A percentile compares a stretch with the other conserved stretches of the same genome.
Conservation (phyloP, 2,888 invertebrate genomes). For the Masnerella sp. region DNA sequence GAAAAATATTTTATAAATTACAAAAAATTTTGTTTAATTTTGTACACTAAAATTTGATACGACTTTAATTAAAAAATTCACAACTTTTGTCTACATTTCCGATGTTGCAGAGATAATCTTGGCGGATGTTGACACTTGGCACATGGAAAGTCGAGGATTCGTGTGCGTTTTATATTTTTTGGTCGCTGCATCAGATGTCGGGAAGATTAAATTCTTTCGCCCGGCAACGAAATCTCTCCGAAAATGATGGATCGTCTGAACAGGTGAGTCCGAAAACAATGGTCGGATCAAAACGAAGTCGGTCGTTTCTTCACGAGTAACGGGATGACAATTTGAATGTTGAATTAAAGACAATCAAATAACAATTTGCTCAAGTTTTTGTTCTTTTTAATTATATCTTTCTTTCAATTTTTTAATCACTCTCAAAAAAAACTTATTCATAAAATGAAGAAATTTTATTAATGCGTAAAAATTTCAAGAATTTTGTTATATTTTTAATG, state of each 20-base stretch:
- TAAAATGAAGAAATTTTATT: too few relatives aligned
- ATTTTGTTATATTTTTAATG: too few relatives aligned
- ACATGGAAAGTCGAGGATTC: slow-evolving; percentile 54
- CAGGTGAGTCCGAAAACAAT: slow-evolving; percentile 55
- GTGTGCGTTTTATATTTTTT: slow-evolving; percentile 32
- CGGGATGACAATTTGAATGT: slow-evolving; percentile 24
- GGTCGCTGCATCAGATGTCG: slow-evolving; percentile 53
- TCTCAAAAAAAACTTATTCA: too few relatives aligned
- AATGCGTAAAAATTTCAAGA: too few relatives aligned
- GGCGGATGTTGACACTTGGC: slow-evolving; percentile 56
- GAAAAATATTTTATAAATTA: too few relatives aligned
- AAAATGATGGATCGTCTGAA: slow-evolving; percentile 60
- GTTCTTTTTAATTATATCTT: too few relatives aligned
- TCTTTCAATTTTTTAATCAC: too few relatives aligned
- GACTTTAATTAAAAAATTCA: slow-evolving; percentile 20
- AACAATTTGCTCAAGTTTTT: too few relatives aligned
- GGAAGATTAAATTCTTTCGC: slow-evolving; percentile 56
- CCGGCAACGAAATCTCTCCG: slow-evolving; percentile 31
- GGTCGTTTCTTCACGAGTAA: slow-evolving; percentile 9
- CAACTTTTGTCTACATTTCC: slow-evolving; percentile 47
- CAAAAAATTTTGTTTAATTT: too few relatives aligned
- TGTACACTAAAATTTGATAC: slow-evolving; percentile 33
- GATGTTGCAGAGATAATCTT: slow-evolving; percentile 49
- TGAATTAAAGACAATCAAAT: slow-evolving; percentile 14
- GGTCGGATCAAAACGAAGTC: slow-evolving; percentile 9